Percentiles rank a stretch among this genome's conserved stretches.
phyloP scores from a whole-genome alignment of 2,113 vertebrate species.

The Callopanchax toddi region DNA sequence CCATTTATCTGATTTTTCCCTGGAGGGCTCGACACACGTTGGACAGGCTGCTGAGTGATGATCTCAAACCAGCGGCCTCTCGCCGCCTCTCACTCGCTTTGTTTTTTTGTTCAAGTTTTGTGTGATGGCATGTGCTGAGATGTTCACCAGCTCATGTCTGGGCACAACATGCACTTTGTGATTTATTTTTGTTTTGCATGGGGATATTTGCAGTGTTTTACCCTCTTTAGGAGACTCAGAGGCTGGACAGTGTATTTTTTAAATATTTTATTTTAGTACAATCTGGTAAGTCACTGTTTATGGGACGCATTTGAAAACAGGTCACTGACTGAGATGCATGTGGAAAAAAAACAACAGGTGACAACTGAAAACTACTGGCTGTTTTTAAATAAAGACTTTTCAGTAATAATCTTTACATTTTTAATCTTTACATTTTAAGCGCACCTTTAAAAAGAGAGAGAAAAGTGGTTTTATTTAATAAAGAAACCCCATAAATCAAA shows the following conservation, averaged over 20 bases:
- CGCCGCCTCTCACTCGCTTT: constrained; percentile 7
- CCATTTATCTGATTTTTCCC: constrained; percentile 35
- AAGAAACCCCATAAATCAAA: constrained; percentile 18
- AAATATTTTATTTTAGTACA: constrained; percentile 28
- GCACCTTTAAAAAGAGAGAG: constrained; percentile 12
- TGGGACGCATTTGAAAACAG: constrained; percentile 31
- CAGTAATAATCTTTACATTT: too few species aligned
- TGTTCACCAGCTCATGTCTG: constrained; percentile 28
- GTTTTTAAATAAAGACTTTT: constrained; percentile 16
- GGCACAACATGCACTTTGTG: constrained; percentile 65
- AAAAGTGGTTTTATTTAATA: constrained; percentile 30
- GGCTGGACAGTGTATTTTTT: constrained; percentile 28
- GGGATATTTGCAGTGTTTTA: constrained; percentile 55
- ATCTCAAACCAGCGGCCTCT: constrained; percentile 47
- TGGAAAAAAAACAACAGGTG: constrained; percentile 7
- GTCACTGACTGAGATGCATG: constrained; percentile 36
- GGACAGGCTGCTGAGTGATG: constrained; percentile 44
- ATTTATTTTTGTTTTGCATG: constrained; percentile 48
- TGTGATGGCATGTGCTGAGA: constrained; percentile 42
- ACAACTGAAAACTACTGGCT: constrained; percentile 52
- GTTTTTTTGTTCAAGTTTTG: neutral
- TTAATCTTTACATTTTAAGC: neutral
- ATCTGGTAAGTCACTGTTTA: constrained; percentile 39
- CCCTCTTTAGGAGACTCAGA: constrained; percentile 13
- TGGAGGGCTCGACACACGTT: constrained; percentile 30